Evolutionary conservation across 2,113 vertebrate genomes (phyloP).

Genomic region (Petrocephalus zakoni): DNA sequence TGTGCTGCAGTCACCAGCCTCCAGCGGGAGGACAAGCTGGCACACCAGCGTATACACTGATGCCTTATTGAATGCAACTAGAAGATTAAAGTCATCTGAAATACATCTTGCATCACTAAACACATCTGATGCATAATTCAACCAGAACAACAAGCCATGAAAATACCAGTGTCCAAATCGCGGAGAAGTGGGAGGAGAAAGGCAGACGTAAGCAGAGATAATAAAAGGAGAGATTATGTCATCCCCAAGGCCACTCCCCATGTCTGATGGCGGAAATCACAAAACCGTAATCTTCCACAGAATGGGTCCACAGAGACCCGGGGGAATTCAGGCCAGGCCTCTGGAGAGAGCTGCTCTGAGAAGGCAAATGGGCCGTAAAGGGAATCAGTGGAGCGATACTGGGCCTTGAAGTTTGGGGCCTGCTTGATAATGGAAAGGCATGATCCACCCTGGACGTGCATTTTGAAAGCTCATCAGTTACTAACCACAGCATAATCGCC

Average conservation of each 20-base stretch:
- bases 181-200: not conserved
- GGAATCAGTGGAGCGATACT: not conserved
- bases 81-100: not conserved
- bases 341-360: not conserved
- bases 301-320: not conserved
- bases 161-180: not conserved
- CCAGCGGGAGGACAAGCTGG: not conserved
- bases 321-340: not conserved
- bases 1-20: not conserved
- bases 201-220: not conserved
- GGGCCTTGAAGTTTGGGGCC: not conserved
- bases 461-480: not conserved
- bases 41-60: not conserved
- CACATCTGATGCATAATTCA: not conserved
- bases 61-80: not conserved
- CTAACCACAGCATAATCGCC: not conserved
- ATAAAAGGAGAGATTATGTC: not conserved
- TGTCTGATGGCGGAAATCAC: not conserved
- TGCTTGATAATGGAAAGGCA: not conserved
- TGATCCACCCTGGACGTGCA: not conserved
- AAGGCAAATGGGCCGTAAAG: not conserved
- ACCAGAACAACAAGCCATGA: not conserved
- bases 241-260: not conserved
- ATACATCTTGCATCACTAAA: not conserved
- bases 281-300: not conserved